Base-by-base conservation (phyloP, 2,797 vertebrate species). In the Clarias pachynema region DNA sequence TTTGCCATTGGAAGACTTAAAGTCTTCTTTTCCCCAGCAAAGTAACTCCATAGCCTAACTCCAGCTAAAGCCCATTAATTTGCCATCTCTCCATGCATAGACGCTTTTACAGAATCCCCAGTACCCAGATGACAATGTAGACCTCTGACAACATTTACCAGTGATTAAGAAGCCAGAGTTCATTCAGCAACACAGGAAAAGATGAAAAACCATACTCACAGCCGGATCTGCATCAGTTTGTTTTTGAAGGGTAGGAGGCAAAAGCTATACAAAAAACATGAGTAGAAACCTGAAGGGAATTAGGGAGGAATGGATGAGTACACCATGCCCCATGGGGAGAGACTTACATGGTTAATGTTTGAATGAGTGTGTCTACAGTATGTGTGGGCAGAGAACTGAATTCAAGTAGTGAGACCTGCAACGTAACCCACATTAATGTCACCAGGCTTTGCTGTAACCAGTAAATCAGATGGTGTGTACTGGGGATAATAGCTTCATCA, bases 151-250 rank as follows among this genome's bases (percentile, higher is more conserved):
- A 92, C 91, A 91, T 94, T 95, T 94, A 94, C 92, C 91, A 91
- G 87, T 93, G 93, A 95, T 95, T 95, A 94, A 92, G 86, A 88
- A 92, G 93, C 94, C 93, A 94, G 92, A 93, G 93, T 92, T 94
- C 94, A 93, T n/a, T 84, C 90, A 83, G 90, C 90, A 92, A 93
- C 91, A 90, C 4, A 20, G 93, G 93, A 90, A 90, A 92, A 81
- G 37, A 79, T 85, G 79, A 75, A 80, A 73, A 86, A 73, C 68
- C 83, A 90, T 86, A 90, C 90, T 90, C 68, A 85, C 79, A 87
- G 88, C 81, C 81, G 81, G 85, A 89, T 81, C 62, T 77, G 84
- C 34, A 81, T 73, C 70, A 56, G 31, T 88, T 72, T 86, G 84
- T 80, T 70, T 90, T 90, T 84, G 34, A 82, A 88, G 88, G 86